Base-by-base conservation (phyloP, 2,888 invertebrate genomes). In the Oscheius sp. region DNA sequence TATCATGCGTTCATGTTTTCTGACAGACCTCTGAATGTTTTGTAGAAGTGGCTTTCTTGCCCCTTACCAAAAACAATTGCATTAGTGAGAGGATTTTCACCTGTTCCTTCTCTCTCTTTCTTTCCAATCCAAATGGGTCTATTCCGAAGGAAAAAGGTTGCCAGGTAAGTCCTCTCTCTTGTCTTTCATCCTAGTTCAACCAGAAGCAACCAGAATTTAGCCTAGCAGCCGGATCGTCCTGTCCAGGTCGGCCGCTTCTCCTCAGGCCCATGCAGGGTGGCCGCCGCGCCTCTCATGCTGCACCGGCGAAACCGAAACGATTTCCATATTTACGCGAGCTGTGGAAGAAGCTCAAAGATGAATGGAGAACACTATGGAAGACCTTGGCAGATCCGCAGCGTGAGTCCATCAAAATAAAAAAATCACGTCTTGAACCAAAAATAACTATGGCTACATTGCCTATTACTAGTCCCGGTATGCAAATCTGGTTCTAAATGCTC, bases 301-400 rank as follows among this genome's bases (percentile, higher is more conserved):
- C 42, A 42, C 48, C 63, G 63, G 50, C 47, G 11, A 63, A 70
- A 58, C 37, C 53, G 32, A 68, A 68, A 9, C 32, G 32, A 32
- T 53, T 55, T 51, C 57, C 37, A 13, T 70, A 59, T 58, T 29
- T 58, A 2, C 9, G 37, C 2, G 58, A 70, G 48, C 47, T 70
- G 32, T 35, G 70, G 47, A 37, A 58, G 32, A 32, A 58, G 29
- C n/a, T 70, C 11, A 59, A 70, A 42, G n/a, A 5, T 29, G 70
- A 70, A 70, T 70, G 58, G 70, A 42, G 33, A 47, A 47, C 57
- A 4, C 57, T 70, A 7, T 70, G 70, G 70, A 42, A n/a, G 21
- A 37, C 21, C 7, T 29, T 70, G 32, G 37, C 70, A 2, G 58
- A 70, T 42, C 68, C 68, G 7, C 37, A 68, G 4, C 68, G 68